phyloP scores from a whole-genome alignment of 2,113 vertebrate genomes.

The Ornithorhynchus anatinus region DNA sequence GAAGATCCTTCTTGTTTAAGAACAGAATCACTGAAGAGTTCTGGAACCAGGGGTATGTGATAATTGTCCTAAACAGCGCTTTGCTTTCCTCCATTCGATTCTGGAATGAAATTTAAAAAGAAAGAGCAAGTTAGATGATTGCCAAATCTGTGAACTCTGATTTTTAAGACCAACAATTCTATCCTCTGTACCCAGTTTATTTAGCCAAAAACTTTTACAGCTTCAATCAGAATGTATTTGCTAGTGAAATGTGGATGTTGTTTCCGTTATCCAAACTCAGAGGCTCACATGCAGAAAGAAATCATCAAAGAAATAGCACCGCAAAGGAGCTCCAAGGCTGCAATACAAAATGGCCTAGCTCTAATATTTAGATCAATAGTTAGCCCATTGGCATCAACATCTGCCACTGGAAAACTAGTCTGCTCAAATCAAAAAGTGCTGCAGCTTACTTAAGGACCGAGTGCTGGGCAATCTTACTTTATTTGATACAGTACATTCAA shows the following conservation, averaged over 20 bases:
- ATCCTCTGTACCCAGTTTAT: background rate
- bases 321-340: background rate
- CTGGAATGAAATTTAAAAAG: constrained; percentile 58
- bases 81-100: constrained; percentile 98
- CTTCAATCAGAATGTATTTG: background rate
- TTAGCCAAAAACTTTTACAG: background rate
- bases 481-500: no score
- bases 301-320: constrained; percentile 8
- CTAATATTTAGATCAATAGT: background rate
- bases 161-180: background rate
- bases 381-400: background rate
- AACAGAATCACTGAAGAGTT: constrained; percentile 95
- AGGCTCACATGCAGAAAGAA: background rate
- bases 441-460: constrained; percentile 10
- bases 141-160: background rate
- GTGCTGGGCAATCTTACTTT: no score
- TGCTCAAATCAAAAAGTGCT: background rate
- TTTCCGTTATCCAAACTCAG: constrained; percentile 31
- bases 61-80: constrained; percentile 92
- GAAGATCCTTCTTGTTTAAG: constrained; percentile 96
- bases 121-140: constrained; percentile 11
- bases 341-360: background rate
- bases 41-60: constrained; percentile 94
- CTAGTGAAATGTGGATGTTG: background rate
- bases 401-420: background rate